Conservation (phyloP, 1,140 invertebrate genomes). For the Pentalonia nigronervosa region DNA sequence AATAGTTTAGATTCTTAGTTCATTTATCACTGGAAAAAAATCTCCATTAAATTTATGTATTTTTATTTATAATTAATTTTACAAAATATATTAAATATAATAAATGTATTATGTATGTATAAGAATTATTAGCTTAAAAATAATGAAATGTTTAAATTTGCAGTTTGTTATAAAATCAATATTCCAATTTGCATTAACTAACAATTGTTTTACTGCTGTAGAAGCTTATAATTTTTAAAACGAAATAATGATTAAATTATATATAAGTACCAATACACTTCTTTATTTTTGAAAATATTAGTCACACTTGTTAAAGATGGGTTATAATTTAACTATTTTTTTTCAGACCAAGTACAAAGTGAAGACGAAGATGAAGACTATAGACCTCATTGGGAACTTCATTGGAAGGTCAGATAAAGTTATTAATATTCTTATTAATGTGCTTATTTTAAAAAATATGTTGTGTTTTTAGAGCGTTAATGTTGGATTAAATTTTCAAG, state of each 20-base stretch:
- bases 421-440: background rate
- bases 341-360: conserved; percentile 64
- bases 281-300: background rate
- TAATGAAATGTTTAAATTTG: background rate
- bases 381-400: conserved; percentile 61
- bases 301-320: background rate
- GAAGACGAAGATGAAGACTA: conserved; percentile 76
- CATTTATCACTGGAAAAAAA: background rate
- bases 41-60: background rate
- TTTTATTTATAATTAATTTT: background rate
- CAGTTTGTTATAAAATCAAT: background rate
- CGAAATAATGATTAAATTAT: background rate
- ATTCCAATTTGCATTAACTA: too few species aligned
- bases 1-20: background rate
- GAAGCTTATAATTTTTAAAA: background rate
- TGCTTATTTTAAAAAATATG: conserved; percentile 64
- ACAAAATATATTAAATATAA: background rate
- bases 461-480: conserved; percentile 79
- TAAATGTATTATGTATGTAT: background rate
- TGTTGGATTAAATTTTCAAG: conserved; percentile 94
- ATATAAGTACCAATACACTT: background rate
- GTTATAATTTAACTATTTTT: background rate
- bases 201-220: background rate
- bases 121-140: too few species aligned
- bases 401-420: conserved; percentile 78